phyloP scores from a whole-genome alignment of 2,888 invertebrate genomes.

The Caenorhabditis macrosperma region DNA sequence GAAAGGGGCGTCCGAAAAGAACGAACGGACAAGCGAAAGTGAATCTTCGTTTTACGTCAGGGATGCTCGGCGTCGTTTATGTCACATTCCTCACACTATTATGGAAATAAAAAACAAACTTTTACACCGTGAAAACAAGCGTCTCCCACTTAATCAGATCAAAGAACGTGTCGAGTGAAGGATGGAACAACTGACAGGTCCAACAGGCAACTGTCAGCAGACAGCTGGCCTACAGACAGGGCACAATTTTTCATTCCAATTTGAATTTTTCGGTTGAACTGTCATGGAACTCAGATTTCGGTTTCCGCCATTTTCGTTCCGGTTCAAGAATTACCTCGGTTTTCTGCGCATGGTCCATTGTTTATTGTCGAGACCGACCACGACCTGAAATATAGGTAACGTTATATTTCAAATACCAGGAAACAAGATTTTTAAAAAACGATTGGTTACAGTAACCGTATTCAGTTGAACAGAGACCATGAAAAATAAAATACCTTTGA shows the following conservation, averaged over 20 bases:
- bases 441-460: background rate
- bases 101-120: background rate
- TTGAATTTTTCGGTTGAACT: background rate
- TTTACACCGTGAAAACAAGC: background rate
- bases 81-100: background rate
- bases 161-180: background rate
- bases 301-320: too few species aligned
- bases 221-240: constrained; percentile 27
- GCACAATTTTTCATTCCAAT: background rate
- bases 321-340: constrained; percentile 18
- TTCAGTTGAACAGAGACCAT: constrained; percentile 15
- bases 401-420: too few species aligned
- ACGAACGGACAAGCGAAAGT: constrained; percentile 39
- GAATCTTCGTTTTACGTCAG: background rate
- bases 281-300: too few species aligned
- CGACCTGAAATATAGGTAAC: too few species aligned
- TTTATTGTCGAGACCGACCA: too few species aligned
- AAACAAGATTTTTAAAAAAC: too few species aligned
- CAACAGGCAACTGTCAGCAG: background rate
- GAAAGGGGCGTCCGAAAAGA: constrained; percentile 27
- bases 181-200: background rate
- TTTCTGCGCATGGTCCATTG: constrained; percentile 25
- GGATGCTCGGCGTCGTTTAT: background rate
- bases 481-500: background rate
- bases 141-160: background rate